Percentiles rank a stretch among this genome's conserved stretches.
Evolutionary conservation across 2,888 invertebrate species (phyloP).

Genomic region (Diaphora mendica): DNA sequence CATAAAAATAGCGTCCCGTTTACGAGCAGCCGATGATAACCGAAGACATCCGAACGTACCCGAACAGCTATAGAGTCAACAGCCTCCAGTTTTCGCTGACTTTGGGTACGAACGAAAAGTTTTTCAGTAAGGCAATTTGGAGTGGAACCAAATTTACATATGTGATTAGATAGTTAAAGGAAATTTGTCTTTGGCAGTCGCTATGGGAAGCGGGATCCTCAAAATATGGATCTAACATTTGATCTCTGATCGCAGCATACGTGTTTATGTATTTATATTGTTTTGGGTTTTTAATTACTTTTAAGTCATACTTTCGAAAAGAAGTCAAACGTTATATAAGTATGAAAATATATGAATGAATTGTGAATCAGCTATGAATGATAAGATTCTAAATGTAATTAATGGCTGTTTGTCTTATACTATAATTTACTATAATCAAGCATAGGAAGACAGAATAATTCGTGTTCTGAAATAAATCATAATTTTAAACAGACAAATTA

Average conservation of each 20-base stretch:
- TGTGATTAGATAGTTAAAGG: constrained; percentile 56
- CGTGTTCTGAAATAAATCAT: not conserved
- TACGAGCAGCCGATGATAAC: constrained; percentile 68
- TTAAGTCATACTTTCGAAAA: not conserved
- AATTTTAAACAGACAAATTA: constrained; percentile 27
- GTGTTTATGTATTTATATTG: constrained; percentile 16
- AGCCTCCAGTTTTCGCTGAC: constrained; percentile 54
- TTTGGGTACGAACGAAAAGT: constrained; percentile 52
- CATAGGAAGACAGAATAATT: not conserved
- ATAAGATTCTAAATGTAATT: not conserved
- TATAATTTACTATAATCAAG: not conserved
- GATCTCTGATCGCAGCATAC: constrained; percentile 27
- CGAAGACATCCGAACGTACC: constrained; percentile 70
- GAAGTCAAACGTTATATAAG: not conserved
- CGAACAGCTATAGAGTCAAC: constrained; percentile 61
- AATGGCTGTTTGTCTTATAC: not conserved
- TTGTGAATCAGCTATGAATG: not conserved
- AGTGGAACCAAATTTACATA: constrained; percentile 55
- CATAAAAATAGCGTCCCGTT: constrained; percentile 75
- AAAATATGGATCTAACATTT: constrained; percentile 44
- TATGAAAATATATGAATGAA: not conserved
- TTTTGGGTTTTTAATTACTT: not conserved
- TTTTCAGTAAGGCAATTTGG: constrained; percentile 57
- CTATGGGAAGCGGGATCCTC: constrained; percentile 35
- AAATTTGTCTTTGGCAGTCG: constrained; percentile 46